A percentile compares a stretch with the other conserved stretches of the same genome.
phyloP scores from a whole-genome alignment of 2,113 vertebrate species.

The Coregonus clupeaformis region DNA sequence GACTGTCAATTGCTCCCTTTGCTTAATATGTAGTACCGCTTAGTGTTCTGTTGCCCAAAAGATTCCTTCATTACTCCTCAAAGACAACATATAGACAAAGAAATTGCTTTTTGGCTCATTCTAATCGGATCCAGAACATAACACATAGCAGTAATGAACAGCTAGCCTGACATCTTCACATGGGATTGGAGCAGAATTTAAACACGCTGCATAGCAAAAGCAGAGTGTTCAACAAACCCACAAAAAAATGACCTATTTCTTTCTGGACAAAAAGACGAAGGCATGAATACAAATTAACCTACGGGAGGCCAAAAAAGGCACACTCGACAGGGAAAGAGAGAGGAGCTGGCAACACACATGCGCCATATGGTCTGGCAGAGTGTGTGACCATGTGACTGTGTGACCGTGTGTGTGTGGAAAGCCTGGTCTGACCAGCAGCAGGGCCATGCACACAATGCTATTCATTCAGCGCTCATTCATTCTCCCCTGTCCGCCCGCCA shows the following conservation, averaged over 20 bases:
- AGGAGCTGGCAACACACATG: background rate
- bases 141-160: background rate
- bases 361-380: background rate
- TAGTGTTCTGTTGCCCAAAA: background rate
- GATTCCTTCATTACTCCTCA: background rate
- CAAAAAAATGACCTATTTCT: background rate
- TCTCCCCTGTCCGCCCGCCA: constrained; percentile 1
- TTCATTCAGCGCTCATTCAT: constrained; percentile 31
- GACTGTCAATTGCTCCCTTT: no score
- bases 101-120: background rate
- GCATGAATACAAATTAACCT: background rate
- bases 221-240: no score
- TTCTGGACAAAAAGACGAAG: constrained; percentile 1
- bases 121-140: background rate
- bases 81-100: background rate
- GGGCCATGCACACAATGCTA: constrained; percentile 26
- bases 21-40: background rate
- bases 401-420: background rate
- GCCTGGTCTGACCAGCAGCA: constrained; percentile 5
- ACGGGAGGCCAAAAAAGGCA: background rate
- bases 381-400: background rate
- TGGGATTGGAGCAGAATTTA: background rate
- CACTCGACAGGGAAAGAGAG: background rate
- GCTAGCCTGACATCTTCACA: background rate
- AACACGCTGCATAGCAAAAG: no score